Evolutionary conservation across 1,140 invertebrate genomes (phyloP), one percentile per base, ranked within the genome.

Genomic region (Pomacea maculata): DNA sequence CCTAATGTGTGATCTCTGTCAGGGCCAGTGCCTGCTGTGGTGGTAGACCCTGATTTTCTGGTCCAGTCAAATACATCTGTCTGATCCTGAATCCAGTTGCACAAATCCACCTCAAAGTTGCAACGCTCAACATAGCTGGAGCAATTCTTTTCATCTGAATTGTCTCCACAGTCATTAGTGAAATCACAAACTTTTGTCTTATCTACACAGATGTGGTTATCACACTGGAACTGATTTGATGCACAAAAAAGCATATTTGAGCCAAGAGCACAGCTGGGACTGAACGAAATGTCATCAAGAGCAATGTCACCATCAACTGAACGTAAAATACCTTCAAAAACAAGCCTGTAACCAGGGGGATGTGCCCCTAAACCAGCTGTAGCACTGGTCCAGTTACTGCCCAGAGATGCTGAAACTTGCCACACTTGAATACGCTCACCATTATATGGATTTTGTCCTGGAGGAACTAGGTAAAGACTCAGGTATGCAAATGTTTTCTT

Each of bases 221-320:
- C 80, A 34, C 83, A 85, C 52, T 80, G 82, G 70, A 90, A 89
- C 85, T 89, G 90, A 74, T 87, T 85, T 84, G 84, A 86, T 29
- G 73, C 85, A 78, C 75, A 78, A 7, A 15, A 55, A 78, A 85
- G 57, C 21, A 70, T 73, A 54, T 73, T 78, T 81, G 81, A 65
- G 80, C 83, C 71, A 34, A 88, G 78, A 25, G 78, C 86, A 85
- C 90, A 91, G 78, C 89, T 85, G 64, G 92, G 92, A n/a, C 81
- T 79, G 83, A 95, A 93, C 21, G 93, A 92, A 0, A 96, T 93
- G 87, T 96, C 95, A 87, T 96, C 95, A 19, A 96, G 93, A 0
- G 95, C 95, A 67, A 95, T 95, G 83, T 96, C 95, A 94, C 3
- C 95, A 95, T 71, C 70, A 85, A 94, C 89, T 71, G 92, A 93